Evolutionary conservation across 2,888 invertebrate species (phyloP), one percentile per base, ranked within the genome.

Genomic region (Bugula neritina): DNA sequence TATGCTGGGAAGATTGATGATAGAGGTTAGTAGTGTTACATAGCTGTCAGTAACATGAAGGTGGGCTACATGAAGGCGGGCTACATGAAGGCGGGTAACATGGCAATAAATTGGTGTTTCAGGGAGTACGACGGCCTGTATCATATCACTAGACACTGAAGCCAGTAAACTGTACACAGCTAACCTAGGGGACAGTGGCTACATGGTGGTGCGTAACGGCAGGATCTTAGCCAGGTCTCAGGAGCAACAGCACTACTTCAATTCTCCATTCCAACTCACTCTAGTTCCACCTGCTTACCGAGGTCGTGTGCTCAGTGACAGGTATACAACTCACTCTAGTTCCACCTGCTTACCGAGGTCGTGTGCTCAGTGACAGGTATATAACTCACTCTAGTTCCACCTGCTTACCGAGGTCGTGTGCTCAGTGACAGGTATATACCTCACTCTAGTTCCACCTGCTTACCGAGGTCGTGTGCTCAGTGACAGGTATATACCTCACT

Each of bases 141-240:
- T 98, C 73, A 91, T 98, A 82, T 90, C 96, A 77, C 87, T 98
- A 75, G 94, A 95, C 85, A 90, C 92, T 77, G 91, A 91, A 79
- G 94, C 92, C 79, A 90, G 90, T 82, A 92, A 91, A 77, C 89
- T 98, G 82, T 93, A 95, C 80, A 92, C 97, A 21, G 97, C 97
- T 71, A 98, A 98, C 86, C 92, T 98, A 77, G 98, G 98, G n/a
- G 98, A 98, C 86, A 96, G 96, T 82, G 98, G 98, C 21, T 97
- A 94, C 85, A 91, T 97, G 87, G 91, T 98, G 23, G 78, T 83
- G 21, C 77, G 82, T 27, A 77, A 80, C 72, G 79, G 80, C 2
- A 78, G 80, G 73, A 79, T 98, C 27, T 90, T 98, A 34, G 92
- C 94, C 83, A 90, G 93, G 75, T 96, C 96, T 1, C 92, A 92